Evolutionary conservation across 1,140 invertebrate genomes (phyloP).

Genomic region (Drosophila sturtevanti): DNA sequence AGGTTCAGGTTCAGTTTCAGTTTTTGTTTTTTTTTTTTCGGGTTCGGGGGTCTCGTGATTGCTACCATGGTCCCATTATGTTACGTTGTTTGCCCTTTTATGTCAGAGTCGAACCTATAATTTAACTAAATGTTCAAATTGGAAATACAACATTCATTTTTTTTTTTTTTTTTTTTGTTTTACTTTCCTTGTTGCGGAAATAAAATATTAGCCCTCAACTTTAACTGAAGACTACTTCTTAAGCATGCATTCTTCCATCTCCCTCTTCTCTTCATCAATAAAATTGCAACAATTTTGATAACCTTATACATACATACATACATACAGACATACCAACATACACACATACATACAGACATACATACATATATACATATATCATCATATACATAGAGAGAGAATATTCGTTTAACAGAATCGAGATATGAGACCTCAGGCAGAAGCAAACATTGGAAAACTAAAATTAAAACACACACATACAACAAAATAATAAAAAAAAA

Average conservation of each 20-base stretch:
- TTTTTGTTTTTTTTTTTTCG: not conserved
- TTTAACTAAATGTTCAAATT: constrained; percentile 81
- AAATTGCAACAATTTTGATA: constrained; percentile 51
- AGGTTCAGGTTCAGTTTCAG: constrained; percentile 22
- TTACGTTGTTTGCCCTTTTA: constrained; percentile 81
- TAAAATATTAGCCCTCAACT: constrained; percentile 69
- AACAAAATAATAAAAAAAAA: not conserved
- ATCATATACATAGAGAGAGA: not conserved
- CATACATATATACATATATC: too few relatives aligned
- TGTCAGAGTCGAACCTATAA: constrained; percentile 78
- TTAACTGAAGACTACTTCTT: not conserved
- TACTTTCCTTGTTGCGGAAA: constrained; percentile 57
- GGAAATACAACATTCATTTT: constrained; percentile 70
- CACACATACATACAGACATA: too few relatives aligned
- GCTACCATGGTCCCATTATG: constrained; percentile 74
- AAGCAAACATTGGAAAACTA: constrained; percentile 25
- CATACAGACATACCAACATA: too few relatives aligned
- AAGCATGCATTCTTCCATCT: too few relatives aligned
- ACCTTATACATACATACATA: not conserved
- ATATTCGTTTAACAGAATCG: too few relatives aligned
- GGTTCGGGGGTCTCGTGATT: constrained; percentile 51
- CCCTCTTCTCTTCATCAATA: not conserved
- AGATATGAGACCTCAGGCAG: not conserved
- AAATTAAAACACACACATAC: constrained; percentile 49
- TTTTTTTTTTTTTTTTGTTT: constrained; percentile 50